phyloP scores from a whole-genome alignment of 2,888 invertebrate species.

The Stenurella melanura region DNA sequence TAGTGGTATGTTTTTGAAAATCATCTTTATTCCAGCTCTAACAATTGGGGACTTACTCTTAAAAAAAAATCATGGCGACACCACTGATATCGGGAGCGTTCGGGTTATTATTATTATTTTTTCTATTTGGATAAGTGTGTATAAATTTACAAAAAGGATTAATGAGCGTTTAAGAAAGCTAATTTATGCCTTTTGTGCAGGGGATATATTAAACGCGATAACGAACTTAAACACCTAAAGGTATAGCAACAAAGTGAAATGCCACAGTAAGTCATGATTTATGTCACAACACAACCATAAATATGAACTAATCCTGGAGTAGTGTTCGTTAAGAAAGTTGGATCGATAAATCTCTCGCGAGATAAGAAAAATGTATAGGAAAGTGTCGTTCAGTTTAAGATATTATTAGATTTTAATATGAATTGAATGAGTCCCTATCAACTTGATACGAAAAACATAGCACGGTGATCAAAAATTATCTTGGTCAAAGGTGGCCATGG shows the following conservation, averaged over 20 bases:
- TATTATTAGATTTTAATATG: background rate
- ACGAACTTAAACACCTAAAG: background rate
- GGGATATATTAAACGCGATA: background rate
- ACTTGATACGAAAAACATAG: too few species aligned
- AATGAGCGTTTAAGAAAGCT: background rate
- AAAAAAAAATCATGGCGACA: background rate
- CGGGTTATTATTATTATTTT: background rate
- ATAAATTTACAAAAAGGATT: background rate
- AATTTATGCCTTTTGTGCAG: background rate
- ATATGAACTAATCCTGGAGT: constrained; percentile 13
- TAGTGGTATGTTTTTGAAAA: too few species aligned
- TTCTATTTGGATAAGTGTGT: background rate
- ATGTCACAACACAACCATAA: constrained; percentile 2
- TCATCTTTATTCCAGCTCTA: too few species aligned
- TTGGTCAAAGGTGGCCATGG: too few species aligned
- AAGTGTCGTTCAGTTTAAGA: background rate
- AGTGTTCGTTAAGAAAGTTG: constrained; percentile 20
- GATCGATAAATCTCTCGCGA: constrained; percentile 21
- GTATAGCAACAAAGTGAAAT: constrained; percentile 3
- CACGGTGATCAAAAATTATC: too few species aligned
- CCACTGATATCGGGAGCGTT: background rate
- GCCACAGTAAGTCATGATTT: background rate
- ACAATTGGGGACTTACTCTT: too few species aligned
- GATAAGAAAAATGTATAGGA: constrained; percentile 9
- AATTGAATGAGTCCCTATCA: too few species aligned